phyloP scores from a whole-genome alignment of 2,888 invertebrate species.

The Lordiphosa andalusiaca region DNA sequence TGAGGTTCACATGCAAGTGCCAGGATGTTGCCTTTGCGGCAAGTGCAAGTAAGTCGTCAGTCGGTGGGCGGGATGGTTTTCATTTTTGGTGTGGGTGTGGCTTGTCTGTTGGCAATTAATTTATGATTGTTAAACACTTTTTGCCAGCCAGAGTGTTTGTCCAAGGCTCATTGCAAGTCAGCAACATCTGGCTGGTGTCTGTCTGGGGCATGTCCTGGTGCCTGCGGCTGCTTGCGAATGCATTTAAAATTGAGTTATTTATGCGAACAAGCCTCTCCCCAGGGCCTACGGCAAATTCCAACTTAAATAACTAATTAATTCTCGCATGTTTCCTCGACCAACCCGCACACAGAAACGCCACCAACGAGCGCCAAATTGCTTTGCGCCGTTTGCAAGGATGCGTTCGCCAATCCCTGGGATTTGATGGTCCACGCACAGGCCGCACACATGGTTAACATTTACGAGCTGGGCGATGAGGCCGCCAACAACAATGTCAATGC shows the following conservation, averaged over 20 bases:
- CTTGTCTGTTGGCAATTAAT: constrained; percentile 73
- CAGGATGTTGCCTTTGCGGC: constrained; percentile 81
- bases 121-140: constrained; percentile 79
- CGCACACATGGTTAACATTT: constrained; percentile 86
- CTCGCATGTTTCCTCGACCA: constrained; percentile 51
- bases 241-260: constrained; percentile 76
- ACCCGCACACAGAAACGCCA: constrained; percentile 71
- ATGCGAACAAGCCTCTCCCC: constrained; percentile 41
- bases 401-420: constrained; percentile 86
- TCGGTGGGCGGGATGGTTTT: neutral
- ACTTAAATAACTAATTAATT: constrained; percentile 75
- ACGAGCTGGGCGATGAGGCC: constrained; percentile 82
- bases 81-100: constrained; percentile 22
- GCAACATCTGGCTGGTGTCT: constrained; percentile 50
- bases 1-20: constrained; percentile 87
- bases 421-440: constrained; percentile 86
- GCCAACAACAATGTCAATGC: constrained; percentile 37
- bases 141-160: constrained; percentile 50
- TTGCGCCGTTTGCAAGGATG: constrained; percentile 86
- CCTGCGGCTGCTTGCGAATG: constrained; percentile 50
- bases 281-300: constrained; percentile 48
- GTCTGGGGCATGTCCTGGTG: constrained; percentile 46
- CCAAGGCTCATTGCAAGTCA: constrained; percentile 57
- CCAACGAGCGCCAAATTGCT: constrained; percentile 81
- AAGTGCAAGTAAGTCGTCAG: constrained; percentile 77